phyloP scores from a whole-genome alignment of 2,888 invertebrate species.

The Mesoligia furuncula region DNA sequence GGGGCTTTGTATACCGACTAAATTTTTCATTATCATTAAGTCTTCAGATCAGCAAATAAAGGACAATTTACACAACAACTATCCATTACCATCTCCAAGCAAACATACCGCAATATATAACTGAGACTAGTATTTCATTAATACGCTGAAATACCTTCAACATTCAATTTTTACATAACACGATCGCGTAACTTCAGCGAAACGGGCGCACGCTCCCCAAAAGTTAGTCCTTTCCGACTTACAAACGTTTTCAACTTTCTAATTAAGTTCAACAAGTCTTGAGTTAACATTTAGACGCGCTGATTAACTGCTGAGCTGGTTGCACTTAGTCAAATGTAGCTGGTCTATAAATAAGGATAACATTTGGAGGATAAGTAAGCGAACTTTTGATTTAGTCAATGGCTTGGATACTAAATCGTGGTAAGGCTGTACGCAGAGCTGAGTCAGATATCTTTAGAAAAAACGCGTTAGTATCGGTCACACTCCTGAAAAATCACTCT shows the following conservation, averaged over 20 bases:
- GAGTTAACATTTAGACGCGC: conserved; percentile 85
- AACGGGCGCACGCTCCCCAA: conserved; percentile 67
- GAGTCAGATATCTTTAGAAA: background rate
- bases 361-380: conserved; percentile 49
- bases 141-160: conserved; percentile 27
- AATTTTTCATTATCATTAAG: background rate
- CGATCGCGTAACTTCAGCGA: conserved; percentile 60
- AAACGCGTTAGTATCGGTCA: background rate
- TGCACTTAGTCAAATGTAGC: conserved; percentile 69
- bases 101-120: no score
- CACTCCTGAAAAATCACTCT: background rate
- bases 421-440: background rate
- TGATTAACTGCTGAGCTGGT: conserved; percentile 81
- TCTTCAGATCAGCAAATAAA: background rate
- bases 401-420: conserved; percentile 23
- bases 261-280: conserved; percentile 85
- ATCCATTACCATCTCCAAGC: background rate
- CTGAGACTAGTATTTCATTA: background rate
- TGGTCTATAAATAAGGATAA: conserved; percentile 60
- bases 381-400: conserved; percentile 38
- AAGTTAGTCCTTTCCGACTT: conserved; percentile 71
- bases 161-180: conserved; percentile 49
- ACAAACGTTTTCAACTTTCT: conserved; percentile 83
- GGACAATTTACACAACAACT: background rate
- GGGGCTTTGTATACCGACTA: background rate